Conservation (phyloP, 2,888 invertebrate genomes). For the Himalopsyche tibetana region DNA sequence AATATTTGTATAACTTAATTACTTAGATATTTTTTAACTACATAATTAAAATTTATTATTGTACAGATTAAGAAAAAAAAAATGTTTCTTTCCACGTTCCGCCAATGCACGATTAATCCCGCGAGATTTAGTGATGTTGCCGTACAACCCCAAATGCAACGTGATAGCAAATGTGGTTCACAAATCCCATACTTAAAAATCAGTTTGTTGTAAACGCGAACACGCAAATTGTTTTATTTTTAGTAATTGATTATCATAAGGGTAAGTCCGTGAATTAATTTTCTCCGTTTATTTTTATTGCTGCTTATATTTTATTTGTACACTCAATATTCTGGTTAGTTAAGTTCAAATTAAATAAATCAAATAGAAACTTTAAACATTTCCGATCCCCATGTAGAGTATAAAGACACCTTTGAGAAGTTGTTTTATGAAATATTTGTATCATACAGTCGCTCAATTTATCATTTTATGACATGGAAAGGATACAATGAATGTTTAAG, state of each 20-base stretch:
- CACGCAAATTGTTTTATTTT: slow-evolving; percentile 47
- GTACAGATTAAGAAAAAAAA: too few species aligned
- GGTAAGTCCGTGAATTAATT: neutral
- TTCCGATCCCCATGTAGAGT: too few species aligned
- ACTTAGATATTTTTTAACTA: too few species aligned
- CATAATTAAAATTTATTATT: too few species aligned
- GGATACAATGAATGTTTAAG: too few species aligned
- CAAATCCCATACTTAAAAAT: slow-evolving; percentile 48
- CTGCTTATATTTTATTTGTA: neutral
- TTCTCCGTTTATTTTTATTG: neutral
- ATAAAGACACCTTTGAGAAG: too few species aligned
- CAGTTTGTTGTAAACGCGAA: slow-evolving; percentile 22
- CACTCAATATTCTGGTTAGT: neutral
- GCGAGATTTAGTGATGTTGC: neutral
- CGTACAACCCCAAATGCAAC: neutral
- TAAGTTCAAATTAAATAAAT: neutral
- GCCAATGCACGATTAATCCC: neutral
- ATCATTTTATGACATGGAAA: too few species aligned
- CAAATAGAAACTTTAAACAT: slow-evolving; percentile 19
- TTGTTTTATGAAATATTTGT: too few species aligned
- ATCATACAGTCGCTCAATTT: too few species aligned
- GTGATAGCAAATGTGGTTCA: neutral
- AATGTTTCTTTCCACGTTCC: neutral
- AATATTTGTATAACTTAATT: too few species aligned
- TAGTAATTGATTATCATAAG: slow-evolving; percentile 42